These are phyloP conservation scores for Eulimnadia texana DNA, from an alignment of 1,140 invertebrate genomes.

Conservation along the genomic window DNA sequence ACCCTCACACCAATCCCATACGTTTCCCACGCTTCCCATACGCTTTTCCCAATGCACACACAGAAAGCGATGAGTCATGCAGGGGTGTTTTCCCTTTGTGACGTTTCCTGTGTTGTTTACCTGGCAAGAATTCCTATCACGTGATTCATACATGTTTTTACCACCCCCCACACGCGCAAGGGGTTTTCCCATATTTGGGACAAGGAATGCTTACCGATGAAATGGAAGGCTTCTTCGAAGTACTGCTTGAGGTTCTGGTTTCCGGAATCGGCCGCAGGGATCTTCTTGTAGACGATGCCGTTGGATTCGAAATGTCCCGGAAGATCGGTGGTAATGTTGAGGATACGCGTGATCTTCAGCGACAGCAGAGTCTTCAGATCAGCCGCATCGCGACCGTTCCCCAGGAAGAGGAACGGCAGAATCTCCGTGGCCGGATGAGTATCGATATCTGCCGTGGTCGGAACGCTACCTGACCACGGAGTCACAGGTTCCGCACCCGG, in stretches of 20 bases:
- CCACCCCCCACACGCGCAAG: too few species aligned
- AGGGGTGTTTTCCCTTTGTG: too few species aligned
- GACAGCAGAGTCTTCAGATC: constrained; percentile 49
- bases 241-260: constrained; percentile 86
- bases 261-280: constrained; percentile 67
- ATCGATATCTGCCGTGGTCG: constrained; percentile 44
- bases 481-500: neutral
- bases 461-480: constrained; percentile 16
- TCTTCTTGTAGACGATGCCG: constrained; percentile 61
- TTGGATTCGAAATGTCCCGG: constrained; percentile 39
- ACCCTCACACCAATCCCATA: too few species aligned
- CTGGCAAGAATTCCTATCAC: too few species aligned
- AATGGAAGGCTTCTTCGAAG: constrained; percentile 78
- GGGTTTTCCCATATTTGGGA: neutral
- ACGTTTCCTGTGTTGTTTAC: too few species aligned
- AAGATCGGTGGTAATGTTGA: constrained; percentile 68
- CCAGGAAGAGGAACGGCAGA: constrained; percentile 72
- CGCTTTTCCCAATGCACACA: too few species aligned
- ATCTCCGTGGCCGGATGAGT: constrained; percentile 61
- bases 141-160: too few species aligned
- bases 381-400: constrained; percentile 68
- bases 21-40: too few species aligned
- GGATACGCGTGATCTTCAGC: constrained; percentile 53
- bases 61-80: too few species aligned
- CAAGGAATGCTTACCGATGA: constrained; percentile 57